Evolutionary conservation across 1,140 invertebrate genomes (phyloP), one percentile per base, ranked within the genome.

Genomic region (Zaprionus camerounensis): DNA sequence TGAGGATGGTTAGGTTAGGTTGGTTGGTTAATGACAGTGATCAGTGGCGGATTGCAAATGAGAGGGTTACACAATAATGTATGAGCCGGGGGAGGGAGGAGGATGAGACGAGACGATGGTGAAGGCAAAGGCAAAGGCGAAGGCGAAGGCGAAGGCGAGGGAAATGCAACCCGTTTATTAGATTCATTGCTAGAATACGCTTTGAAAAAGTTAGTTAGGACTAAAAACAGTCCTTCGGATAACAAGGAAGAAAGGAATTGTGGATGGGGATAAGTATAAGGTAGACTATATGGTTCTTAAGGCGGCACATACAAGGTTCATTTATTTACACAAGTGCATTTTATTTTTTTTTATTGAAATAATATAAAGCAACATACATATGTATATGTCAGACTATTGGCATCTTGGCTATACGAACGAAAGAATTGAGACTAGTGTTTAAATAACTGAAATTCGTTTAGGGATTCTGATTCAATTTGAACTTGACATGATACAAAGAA

Each of bases 21-120:
- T 17, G 41, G 41, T 31, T 17, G 81, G 77, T 83, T 70, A 77
- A 68, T 72, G 69, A 49, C 36, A 78, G 74, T 83, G 44, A 67
- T 73, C 51, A 68, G 76, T 73, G 74, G 58, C 71, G 64, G 69
- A 57, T 58, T 36, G 41, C 53, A 71, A 59, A 59, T 59, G 68
- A 69, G 7, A 58, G 55, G 36, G 56, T 20, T 13, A 44, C 66
- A 49, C 62, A 63, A 49, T 6, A 22, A 17, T n/a, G 5, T 28
- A 55, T 41, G 41, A 49, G 22, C 3, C 24, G 13, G 26, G 28
- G 0, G 20, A 22, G 20, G 20, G 20, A 1, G 28, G 15, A 36
- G 31, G 57, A 20, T 3, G n/a, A 36, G 67, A 44, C 57, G 67
- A 38, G 38, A 55, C n/a, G 24, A 22, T 22, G 61, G 26, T 28